Evolutionary conservation across 1,140 invertebrate genomes (phyloP), one percentile per base, ranked within the genome.

Genomic region (Orchesella cincta): DNA sequence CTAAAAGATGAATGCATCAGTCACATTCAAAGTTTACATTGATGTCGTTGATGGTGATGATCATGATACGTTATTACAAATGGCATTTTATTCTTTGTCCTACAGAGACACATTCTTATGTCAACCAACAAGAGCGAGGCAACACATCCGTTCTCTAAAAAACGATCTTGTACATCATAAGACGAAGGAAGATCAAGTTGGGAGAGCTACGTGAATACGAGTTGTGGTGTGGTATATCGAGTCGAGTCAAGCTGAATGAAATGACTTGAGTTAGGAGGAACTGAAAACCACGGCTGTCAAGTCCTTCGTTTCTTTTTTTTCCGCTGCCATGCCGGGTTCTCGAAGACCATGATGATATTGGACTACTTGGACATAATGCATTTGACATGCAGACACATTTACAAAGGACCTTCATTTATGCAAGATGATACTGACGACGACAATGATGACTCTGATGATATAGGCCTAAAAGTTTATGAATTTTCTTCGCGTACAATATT

Each of bases 21-120:
- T 67, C 62, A 67, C 62, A 67, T 67, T 67, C 31, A 67, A 67
- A 67, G 62, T 67, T 67, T 67, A 67, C 62, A 67, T 67, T 67
- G 62, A 67, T 67, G 62, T 67, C 62, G 62, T 67, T 67, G 31
- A 67, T 67, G 62, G 23, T 67, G 62, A 14, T 67, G 62, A 31
- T 67, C 26, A 67, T 67, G 62, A 67, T 67, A 67, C 62, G 29
- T 67, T 67, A 67, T 67, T 67, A 67, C 62, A 67, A 67, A 67
- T 67, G 62, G 33, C 62, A 67, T 67, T 67, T 29, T 67, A 67
- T 67, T 67, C 26, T 67, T 67, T 23, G 31, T 67, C 23, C 26
- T 29, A 33, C 23, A 31, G 62, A 67, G 62, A 29, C 62, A 28
- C 26, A 62, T 62, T 62, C 54, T 62, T n/a, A 12, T 14, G 16